Evolutionary conservation across 2,888 invertebrate genomes (phyloP), one percentile per base, ranked within the genome.

Genomic region (Germaria angustata): DNA sequence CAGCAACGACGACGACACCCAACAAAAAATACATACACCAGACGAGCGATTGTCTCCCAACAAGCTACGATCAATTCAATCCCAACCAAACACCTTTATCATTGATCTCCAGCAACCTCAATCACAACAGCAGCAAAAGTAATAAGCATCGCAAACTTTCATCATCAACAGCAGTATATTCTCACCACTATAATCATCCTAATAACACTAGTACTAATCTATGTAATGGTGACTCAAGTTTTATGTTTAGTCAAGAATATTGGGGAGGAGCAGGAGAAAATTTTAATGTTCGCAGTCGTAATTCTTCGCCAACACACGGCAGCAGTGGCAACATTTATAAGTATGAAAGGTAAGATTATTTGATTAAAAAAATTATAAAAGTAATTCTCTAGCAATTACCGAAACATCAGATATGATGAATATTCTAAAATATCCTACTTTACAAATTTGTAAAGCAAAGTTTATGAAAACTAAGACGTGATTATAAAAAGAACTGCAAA

Each of bases 241-340:
- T 84, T 82, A 79, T 86, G 68, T 82, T 84, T 61, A 84, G 87
- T 61, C 85, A 88, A 65, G 92, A 92, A 83, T 92, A 90, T 85
- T 91, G 92, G 83, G 73, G 91, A 92, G 84, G 91, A 90, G 85
- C 90, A 91, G 83, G 92, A 91, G 80, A 91, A 91, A 84, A 88
- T 88, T 81, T 81, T 81, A 89, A 91, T 73, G 89, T 90, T 84
- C 91, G 92, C 49, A 93, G 92, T 89, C 92, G 93, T 87, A 92
- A 92, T 87, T 92, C 93, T 83, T 93, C 93, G 77, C 93, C 93
- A 86, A 92, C 92, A 87, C 92, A 90, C 61, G 80, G 81, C 68
- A 80, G 81, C 69, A 84, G 82, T 66, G 83, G 84, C 57, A 85
- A 55, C 46, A 84, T 72, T 32, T 86, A 86, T 57, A 88, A 88